Conservation (phyloP, 2,888 invertebrate genomes). For the Sarcophaga rosellei region DNA sequence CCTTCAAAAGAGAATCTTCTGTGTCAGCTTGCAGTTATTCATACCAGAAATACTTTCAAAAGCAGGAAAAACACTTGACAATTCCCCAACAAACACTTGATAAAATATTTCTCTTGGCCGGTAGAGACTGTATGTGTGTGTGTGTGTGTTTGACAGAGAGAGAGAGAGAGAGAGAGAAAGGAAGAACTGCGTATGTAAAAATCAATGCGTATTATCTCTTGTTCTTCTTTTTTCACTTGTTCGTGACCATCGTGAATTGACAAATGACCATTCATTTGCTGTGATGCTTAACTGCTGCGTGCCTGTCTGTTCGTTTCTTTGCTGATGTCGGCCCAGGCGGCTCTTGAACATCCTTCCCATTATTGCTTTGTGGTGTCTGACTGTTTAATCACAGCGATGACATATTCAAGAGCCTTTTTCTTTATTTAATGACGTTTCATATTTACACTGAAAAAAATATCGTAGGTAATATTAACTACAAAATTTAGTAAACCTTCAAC, state of each 20-base stretch:
- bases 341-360: not conserved
- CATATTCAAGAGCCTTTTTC: not conserved
- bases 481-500: no score
- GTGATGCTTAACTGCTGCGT: not conserved
- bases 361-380: not conserved
- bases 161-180: no score
- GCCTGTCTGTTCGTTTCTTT: not conserved
- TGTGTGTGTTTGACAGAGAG: not conserved
- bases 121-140: no score
- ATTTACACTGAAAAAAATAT: no score
- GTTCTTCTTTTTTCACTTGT: not conserved
- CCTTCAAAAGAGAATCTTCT: not conserved
- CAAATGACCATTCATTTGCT: conserved; percentile 34
- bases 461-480: no score
- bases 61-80: conserved; percentile 17
- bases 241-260: conserved; percentile 27
- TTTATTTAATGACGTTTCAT: not conserved
- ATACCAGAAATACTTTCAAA: not conserved
- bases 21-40: not conserved
- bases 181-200: not conserved
- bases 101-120: not conserved
- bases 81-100: conserved; percentile 35
- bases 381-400: conserved; percentile 7
- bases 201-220: conserved; percentile 18
- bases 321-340: not conserved